These are phyloP conservation scores for Falco naumanni DNA, from an alignment of 2,797 vertebrate genomes.

Conservation along the genomic window DNA sequence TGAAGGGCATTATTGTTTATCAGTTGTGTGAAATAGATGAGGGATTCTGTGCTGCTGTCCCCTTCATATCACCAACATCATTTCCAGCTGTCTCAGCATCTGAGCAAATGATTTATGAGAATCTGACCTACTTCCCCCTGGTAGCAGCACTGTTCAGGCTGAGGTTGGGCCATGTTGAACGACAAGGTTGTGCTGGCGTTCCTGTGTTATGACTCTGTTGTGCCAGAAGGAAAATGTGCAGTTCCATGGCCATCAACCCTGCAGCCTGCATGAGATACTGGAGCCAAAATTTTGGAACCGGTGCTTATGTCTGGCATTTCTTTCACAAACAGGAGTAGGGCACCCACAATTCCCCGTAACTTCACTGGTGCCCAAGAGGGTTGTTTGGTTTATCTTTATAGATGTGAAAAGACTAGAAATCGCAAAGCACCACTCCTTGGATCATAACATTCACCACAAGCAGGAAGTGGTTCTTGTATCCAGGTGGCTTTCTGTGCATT, in stretches of 20 bases:
- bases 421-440: background rate
- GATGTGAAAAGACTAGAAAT: background rate
- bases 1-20: conserved; percentile 12
- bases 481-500: background rate
- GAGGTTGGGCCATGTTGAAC: background rate
- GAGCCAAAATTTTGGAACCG: background rate
- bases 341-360: background rate
- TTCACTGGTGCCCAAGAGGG: background rate
- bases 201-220: background rate
- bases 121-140: background rate
- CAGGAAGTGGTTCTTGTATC: background rate
- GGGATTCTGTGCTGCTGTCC: background rate
- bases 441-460: background rate
- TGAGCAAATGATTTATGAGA: background rate
- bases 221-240: background rate
- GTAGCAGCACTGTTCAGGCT: background rate
- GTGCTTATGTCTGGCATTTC: background rate
- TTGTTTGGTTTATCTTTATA: background rate
- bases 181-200: background rate
- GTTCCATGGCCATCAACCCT: background rate
- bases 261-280: background rate
- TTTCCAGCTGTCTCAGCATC: background rate
- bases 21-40: background rate
- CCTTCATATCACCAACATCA: background rate
- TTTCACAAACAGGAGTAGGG: background rate